Conservation (phyloP, 2,888 invertebrate genomes). For the Minunthozetes semirufus region DNA sequence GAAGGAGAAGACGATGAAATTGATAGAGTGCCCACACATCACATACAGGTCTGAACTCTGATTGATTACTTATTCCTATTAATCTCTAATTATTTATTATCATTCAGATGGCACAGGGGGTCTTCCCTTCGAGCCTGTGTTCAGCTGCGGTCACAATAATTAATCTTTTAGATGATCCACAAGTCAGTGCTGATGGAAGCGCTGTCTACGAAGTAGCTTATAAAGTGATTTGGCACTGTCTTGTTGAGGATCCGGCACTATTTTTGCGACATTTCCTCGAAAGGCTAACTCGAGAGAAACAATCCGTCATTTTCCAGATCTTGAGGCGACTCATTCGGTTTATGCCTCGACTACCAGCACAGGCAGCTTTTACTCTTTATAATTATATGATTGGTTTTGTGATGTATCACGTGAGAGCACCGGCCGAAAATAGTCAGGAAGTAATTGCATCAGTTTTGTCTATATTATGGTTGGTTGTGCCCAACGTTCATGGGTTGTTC, state of each 20-base stretch:
- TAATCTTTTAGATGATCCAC: constrained; percentile 86
- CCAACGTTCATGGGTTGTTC: constrained; percentile 97
- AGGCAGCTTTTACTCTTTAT: constrained; percentile 94
- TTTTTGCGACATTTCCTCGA: constrained; percentile 93
- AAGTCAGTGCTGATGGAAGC: constrained; percentile 84
- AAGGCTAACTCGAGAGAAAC: constrained; percentile 82
- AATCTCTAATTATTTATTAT: too few species aligned
- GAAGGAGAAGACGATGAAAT: constrained; percentile 59
- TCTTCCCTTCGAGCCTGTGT: constrained; percentile 94
- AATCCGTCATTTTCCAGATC: constrained; percentile 87
- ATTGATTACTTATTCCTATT: background rate
- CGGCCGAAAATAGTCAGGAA: constrained; percentile 89
- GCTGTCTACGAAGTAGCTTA: constrained; percentile 96
- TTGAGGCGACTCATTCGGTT: constrained; percentile 76
- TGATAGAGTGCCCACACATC: constrained; percentile 40
- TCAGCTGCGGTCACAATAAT: constrained; percentile 93
- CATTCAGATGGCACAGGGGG: constrained; percentile 68
- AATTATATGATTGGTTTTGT: constrained; percentile 97
- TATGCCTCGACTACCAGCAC: constrained; percentile 55
- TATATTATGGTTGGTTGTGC: constrained; percentile 96
- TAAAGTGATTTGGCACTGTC: constrained; percentile 94
- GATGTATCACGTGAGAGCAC: constrained; percentile 96
- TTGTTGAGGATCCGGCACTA: constrained; percentile 94
- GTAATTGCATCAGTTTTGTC: constrained; percentile 90
- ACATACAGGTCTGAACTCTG: constrained; percentile 37